Evolutionary conservation across 1,140 invertebrate species (phyloP).

Genomic region (Sweltsa coloradensis): DNA sequence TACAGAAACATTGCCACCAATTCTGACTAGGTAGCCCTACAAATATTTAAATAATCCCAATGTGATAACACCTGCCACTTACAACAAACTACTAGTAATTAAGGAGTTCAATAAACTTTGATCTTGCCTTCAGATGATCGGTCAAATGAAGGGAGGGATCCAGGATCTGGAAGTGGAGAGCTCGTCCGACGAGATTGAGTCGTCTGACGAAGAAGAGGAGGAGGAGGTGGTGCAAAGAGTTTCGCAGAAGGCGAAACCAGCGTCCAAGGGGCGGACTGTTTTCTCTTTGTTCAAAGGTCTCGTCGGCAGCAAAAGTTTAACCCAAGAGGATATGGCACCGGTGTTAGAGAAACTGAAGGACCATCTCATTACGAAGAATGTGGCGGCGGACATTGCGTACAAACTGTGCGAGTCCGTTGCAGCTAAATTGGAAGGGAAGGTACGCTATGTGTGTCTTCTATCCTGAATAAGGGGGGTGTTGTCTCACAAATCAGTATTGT

Average conservation of each 20-base stretch:
- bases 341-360: slow-evolving; percentile 91
- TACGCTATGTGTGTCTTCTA: slow-evolving; percentile 30
- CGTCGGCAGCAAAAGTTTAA: slow-evolving; percentile 68
- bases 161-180: slow-evolving; percentile 44
- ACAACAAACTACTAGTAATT: too few species aligned
- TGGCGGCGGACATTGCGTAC: slow-evolving; percentile 87
- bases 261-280: slow-evolving; percentile 41
- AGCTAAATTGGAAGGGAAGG: slow-evolving; percentile 85
- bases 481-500: too few species aligned
- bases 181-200: slow-evolving; percentile 34
- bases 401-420: slow-evolving; percentile 94
- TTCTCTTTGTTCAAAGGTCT: slow-evolving; percentile 72
- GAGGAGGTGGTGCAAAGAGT: slow-evolving; percentile 29
- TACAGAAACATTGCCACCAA: too few species aligned
- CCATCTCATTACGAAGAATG: slow-evolving; percentile 95
- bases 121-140: slow-evolving; percentile 63
- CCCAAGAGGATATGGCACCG: slow-evolving; percentile 61
- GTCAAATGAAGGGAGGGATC: slow-evolving; percentile 69
- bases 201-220: slow-evolving; percentile 26
- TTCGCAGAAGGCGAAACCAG: slow-evolving; percentile 13
- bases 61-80: too few species aligned
- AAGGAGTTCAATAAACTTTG: too few species aligned
- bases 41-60: too few species aligned
- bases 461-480: too few species aligned
- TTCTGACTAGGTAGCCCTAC: too few species aligned